Evolutionary conservation across 2,113 vertebrate genomes (phyloP).

Genomic region (Gymnocephalus cernua): DNA sequence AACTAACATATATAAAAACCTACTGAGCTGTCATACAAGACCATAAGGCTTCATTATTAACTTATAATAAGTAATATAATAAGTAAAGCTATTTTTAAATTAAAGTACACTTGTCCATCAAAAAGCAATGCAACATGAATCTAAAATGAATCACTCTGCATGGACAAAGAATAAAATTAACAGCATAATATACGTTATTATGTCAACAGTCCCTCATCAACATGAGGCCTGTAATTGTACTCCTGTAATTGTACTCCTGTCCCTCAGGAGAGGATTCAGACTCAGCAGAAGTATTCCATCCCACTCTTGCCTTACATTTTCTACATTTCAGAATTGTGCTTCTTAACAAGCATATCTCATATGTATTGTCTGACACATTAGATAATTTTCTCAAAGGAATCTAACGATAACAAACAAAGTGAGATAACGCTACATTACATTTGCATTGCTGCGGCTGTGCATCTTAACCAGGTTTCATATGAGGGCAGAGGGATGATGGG

Average conservation of each 20-base stretch:
- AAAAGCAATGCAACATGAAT: background rate
- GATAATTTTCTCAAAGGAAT: conserved; percentile 24
- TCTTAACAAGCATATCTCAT: conserved; percentile 3
- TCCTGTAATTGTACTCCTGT: too few relatives aligned
- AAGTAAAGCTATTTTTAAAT: background rate
- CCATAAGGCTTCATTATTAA: background rate
- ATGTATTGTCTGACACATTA: conserved; percentile 25
- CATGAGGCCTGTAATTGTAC: too few relatives aligned
- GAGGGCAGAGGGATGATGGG: background rate
- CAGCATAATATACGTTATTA: background rate
- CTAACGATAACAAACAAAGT: conserved; percentile 22
- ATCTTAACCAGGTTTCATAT: background rate
- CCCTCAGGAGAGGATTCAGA: too few relatives aligned
- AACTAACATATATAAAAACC: background rate
- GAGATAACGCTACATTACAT: conserved; percentile 20
- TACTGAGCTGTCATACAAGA: background rate
- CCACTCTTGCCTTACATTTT: conserved; percentile 1
- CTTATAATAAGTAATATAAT: background rate
- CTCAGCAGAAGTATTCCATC: background rate
- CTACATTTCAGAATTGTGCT: background rate
- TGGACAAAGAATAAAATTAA: background rate
- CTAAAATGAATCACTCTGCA: background rate
- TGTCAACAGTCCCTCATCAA: background rate
- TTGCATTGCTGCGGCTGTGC: conserved; percentile 32
- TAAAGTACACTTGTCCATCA: background rate